Evolutionary conservation across 2,113 vertebrate genomes (phyloP).

Genomic region (Rhizomys pruinosus): DNA sequence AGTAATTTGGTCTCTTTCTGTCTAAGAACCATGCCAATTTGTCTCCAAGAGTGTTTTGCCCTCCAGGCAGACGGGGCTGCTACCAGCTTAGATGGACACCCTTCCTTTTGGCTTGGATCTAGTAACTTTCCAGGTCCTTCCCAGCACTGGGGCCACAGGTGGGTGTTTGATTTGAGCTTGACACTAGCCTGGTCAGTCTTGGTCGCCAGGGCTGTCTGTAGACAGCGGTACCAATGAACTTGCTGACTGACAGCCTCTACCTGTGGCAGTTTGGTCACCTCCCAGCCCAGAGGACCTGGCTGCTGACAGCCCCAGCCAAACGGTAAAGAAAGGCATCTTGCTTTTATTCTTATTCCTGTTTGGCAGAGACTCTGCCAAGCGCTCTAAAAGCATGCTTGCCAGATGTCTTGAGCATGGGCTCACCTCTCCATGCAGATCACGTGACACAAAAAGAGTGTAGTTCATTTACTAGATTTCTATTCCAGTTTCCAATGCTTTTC

Average conservation of each 20-base stretch:
- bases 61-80: not conserved
- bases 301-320: not conserved
- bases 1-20: conserved; percentile 64
- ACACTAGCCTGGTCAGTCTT: not conserved
- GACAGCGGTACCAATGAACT: not conserved
- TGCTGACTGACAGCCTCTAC: not conserved
- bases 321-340: not conserved
- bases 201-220: not conserved
- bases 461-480: not conserved
- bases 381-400: not conserved
- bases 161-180: not conserved
- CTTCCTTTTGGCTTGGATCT: not conserved
- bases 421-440: not conserved
- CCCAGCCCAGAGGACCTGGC: not conserved
- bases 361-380: not conserved
- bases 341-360: too few species aligned
- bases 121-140: conserved; percentile 55
- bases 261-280: not conserved
- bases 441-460: not conserved
- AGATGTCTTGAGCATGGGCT: not conserved
- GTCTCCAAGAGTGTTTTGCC: conserved; percentile 62
- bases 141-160: not conserved
- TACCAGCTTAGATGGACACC: not conserved
- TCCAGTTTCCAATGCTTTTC: conserved; percentile 5
- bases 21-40: conserved; percentile 68